These are phyloP conservation scores for Papilio aristodemus DNA, from an alignment of 1,140 invertebrate genomes.

Conservation along the genomic window DNA sequence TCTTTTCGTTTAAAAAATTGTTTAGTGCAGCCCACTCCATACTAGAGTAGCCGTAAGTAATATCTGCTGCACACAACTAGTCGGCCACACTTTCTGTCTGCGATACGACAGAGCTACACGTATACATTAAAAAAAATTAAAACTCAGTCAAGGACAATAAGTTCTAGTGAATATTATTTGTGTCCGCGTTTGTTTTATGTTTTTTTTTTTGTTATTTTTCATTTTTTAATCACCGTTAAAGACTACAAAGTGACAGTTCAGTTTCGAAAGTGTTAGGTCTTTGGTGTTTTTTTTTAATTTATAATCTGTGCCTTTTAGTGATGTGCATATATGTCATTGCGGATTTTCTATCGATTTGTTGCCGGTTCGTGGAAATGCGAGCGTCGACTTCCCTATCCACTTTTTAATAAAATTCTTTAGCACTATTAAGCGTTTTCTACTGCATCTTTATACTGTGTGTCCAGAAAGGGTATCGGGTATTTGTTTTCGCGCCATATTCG, in stretches of 20 bases:
- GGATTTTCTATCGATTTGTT: slow-evolving; percentile 44
- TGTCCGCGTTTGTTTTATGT: neutral
- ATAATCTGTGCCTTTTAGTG: slow-evolving; percentile 39
- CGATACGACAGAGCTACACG: slow-evolving; percentile 43
- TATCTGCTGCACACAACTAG: slow-evolving; percentile 29
- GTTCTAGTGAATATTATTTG: slow-evolving; percentile 19
- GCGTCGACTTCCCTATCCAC: neutral
- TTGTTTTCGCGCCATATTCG: no score
- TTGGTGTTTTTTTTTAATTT: slow-evolving; percentile 9
- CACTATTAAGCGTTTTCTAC: neutral
- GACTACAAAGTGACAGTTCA: slow-evolving; percentile 5
- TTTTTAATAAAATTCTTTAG: neutral
- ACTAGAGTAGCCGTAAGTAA: slow-evolving; percentile 25
- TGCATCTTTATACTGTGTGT: no score
- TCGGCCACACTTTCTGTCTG: slow-evolving; percentile 43
- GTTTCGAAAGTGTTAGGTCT: slow-evolving; percentile 11
- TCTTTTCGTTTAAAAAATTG: slow-evolving; percentile 3
- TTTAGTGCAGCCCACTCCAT: slow-evolving; percentile 25
- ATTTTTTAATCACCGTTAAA: neutral
- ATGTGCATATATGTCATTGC: slow-evolving; percentile 39
- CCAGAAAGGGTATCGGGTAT: no score
- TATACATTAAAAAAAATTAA: slow-evolving; percentile 34
- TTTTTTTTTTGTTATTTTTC: neutral
- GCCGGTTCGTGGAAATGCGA: slow-evolving; percentile 35
- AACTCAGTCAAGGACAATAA: slow-evolving; percentile 33